These are phyloP conservation scores for Anguilla marmorata DNA, from an alignment of 2,797 vertebrate species.

Conservation along the genomic window DNA sequence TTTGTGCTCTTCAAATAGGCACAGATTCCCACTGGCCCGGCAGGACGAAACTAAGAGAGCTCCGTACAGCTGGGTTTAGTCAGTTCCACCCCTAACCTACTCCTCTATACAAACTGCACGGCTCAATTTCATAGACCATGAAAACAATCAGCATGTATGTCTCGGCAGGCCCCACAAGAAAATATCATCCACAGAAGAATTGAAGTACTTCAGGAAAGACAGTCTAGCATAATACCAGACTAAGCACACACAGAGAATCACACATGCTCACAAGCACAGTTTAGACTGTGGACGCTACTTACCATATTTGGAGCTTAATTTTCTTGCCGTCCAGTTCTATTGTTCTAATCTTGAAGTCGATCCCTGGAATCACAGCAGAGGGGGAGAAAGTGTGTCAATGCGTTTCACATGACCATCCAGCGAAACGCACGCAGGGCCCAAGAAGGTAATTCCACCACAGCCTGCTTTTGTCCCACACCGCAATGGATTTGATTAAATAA, in stretches of 20 bases:
- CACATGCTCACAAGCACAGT: background rate
- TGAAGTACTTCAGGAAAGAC: background rate
- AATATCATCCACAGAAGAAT: background rate
- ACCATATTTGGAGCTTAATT: constrained; percentile 19
- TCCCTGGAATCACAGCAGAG: constrained; percentile 16
- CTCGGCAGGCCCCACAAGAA: background rate
- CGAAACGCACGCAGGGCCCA: background rate
- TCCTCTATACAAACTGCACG: background rate
- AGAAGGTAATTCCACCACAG: background rate
- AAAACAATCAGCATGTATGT: background rate
- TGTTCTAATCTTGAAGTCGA: constrained; percentile 19
- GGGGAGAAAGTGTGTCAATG: background rate
- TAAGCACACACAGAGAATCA: background rate
- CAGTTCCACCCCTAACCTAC: background rate
- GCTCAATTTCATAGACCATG: background rate
- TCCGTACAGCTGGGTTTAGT: background rate
- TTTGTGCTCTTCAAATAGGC: background rate
- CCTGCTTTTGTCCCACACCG: background rate
- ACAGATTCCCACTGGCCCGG: background rate
- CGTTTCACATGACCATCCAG: background rate
- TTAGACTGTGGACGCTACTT: background rate
- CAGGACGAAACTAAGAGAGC: background rate
- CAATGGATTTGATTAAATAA: background rate
- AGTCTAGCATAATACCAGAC: background rate
- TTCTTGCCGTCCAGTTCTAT: constrained; percentile 18